A percentile compares a stretch with the other conserved stretches of the same genome.
Evolutionary conservation across 2,888 invertebrate species (phyloP).

Genomic region (Trachelus stipa): DNA sequence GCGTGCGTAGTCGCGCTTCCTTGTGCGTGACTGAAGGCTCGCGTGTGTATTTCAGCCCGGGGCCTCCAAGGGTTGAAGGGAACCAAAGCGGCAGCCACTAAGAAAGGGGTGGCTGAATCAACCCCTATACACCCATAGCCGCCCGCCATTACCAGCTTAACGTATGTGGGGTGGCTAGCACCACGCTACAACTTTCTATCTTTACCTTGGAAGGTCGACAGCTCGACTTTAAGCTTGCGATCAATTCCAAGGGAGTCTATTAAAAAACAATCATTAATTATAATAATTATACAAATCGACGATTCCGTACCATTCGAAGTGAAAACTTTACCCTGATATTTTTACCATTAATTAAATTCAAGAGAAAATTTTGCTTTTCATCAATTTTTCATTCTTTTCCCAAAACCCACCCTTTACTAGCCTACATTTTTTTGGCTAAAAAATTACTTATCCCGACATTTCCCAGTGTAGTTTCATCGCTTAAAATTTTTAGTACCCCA

Average conservation of each 20-base stretch:
- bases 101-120: not conserved
- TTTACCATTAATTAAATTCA: not conserved
- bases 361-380: not conserved
- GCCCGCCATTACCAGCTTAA: conserved; percentile 48
- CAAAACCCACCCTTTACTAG: not conserved
- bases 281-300: not conserved
- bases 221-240: not conserved
- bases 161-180: conserved; percentile 36
- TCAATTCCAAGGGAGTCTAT: not conserved
- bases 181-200: not conserved
- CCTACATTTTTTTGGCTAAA: not conserved
- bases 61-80: not conserved
- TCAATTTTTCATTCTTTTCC: not conserved
- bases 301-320: not conserved
- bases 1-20: conserved; percentile 28
- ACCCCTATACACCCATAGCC: conserved; percentile 17
- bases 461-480: not conserved
- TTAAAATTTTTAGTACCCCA: not conserved
- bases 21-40: conserved; percentile 31
- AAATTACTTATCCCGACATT: not conserved
- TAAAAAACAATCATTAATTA: not conserved
- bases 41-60: conserved; percentile 32
- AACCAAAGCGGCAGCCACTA: not conserved
- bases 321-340: not conserved
- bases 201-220: not conserved